Evolutionary conservation across 2,113 vertebrate genomes (phyloP).

Genomic region (Butorides virescens): DNA sequence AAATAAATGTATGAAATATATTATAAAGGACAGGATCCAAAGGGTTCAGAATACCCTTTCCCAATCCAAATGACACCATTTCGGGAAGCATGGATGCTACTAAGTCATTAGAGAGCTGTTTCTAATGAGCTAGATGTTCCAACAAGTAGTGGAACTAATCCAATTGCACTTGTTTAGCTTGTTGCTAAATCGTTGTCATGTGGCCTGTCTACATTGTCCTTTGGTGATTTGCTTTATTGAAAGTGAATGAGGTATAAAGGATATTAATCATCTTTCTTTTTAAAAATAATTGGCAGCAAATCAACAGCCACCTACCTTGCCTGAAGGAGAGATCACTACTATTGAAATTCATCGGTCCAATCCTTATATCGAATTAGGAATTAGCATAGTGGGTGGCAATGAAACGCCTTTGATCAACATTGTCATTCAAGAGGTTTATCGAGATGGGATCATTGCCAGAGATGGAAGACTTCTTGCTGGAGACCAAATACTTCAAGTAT

Average conservation of each 20-base stretch:
- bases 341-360: slow-evolving; percentile 95
- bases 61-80: neutral
- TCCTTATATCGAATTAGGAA: slow-evolving; percentile 94
- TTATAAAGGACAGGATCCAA: neutral
- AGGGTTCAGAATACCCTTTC: neutral
- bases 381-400: slow-evolving; percentile 96
- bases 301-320: slow-evolving; percentile 87
- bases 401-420: slow-evolving; percentile 98
- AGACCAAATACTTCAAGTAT: slow-evolving; percentile 96
- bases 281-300: slow-evolving; percentile 71
- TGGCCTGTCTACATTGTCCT: neutral
- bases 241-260: slow-evolving; percentile 26
- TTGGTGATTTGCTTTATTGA: slow-evolving; percentile 13
- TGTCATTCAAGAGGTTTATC: slow-evolving; percentile 97
- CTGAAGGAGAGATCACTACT: slow-evolving; percentile 96
- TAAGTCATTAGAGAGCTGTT: neutral
- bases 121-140: neutral
- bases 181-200: neutral
- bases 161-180: neutral
- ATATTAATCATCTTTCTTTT: slow-evolving; percentile 58
- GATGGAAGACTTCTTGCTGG: slow-evolving; percentile 95
- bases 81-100: neutral
- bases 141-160: neutral
- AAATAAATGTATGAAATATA: neutral
- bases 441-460: slow-evolving; percentile 93